Evolutionary conservation across 2,888 invertebrate species (phyloP), one percentile per base, ranked within the genome.

Genomic region (Gymnoscelis rufifasciata): DNA sequence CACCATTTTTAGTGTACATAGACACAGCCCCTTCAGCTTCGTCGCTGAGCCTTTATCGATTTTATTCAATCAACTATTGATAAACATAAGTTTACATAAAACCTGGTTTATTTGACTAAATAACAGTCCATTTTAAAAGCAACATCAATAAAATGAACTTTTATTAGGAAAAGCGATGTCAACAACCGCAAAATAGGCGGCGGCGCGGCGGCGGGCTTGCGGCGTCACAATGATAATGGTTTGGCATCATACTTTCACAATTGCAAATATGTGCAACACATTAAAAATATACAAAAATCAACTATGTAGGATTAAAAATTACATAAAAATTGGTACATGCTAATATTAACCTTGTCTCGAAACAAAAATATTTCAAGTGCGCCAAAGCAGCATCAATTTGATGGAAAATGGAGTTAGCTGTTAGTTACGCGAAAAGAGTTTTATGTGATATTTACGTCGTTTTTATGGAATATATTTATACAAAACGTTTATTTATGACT

Each of bases 121-220:
- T 23, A 15, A 19, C 6, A 35, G 10, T 19, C 15, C n/a, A 35
- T 19, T 10, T 15, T 7, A 3, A 14, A 41, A 2, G 3, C 33
- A 31, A 41, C 23, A 37, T 43, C 27, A 24, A n/a, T 33, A 8
- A 35, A 23, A 39, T 62, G 60, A 60, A 66, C 64, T 62, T 65
- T 59, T 62, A 67, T 54, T 51, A 50, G 61, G 54, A 38, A 52
- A 52, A 59, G 47, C 38, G 48, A 56, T 68, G 71, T 74, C 72
- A 74, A 71, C 71, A 75, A 69, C 71, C 70, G 61, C 63, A 39
- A 55, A 63, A 57, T 56, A 55, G 47, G 48, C 43, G 48, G 53
- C 60, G 59, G 47, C 51, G 47, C 51, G 48, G 38, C 43, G 47
- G 44, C 58, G 65, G 38, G 47, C 23, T 4, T 8, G 26, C 49